These are phyloP conservation scores for Timandra comae DNA, from an alignment of 2,888 invertebrate genomes.

Conservation along the genomic window DNA sequence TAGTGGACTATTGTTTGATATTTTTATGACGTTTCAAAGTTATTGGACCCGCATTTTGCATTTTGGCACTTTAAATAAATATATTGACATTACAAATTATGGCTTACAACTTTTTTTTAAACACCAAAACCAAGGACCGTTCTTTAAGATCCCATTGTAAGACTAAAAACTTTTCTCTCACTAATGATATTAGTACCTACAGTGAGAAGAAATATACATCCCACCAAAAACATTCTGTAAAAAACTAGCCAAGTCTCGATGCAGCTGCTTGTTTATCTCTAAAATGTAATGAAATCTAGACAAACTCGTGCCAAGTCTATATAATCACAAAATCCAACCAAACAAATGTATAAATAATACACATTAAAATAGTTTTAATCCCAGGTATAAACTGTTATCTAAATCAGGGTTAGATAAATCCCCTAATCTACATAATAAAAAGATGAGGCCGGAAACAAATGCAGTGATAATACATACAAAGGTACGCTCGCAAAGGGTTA, in stretches of 20 bases:
- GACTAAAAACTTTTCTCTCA: not conserved
- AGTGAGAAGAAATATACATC: too few species aligned
- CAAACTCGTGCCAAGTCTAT: too few species aligned
- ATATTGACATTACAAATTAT: too few species aligned
- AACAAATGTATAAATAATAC: not conserved
- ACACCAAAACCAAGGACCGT: too few species aligned
- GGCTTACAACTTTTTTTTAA: too few species aligned
- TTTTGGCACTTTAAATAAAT: too few species aligned
- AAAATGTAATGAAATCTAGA: too few species aligned
- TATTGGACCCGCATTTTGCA: constrained; percentile 16
- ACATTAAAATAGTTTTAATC: not conserved
- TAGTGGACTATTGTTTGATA: constrained; percentile 56
- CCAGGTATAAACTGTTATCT: constrained; percentile 32
- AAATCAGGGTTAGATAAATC: constrained; percentile 57
- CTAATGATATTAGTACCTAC: too few species aligned
- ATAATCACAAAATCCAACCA: too few species aligned
- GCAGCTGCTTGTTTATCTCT: too few species aligned
- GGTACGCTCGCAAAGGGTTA: constrained; percentile 58
- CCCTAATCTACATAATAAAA: constrained; percentile 73
- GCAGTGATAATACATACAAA: constrained; percentile 62
- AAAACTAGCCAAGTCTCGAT: too few species aligned
- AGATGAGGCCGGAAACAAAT: constrained; percentile 63
- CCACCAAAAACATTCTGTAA: too few species aligned
- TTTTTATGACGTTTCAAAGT: constrained; percentile 21
- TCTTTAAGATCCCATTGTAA: not conserved